Evolutionary conservation across 2,797 vertebrate species (phyloP), one percentile per base, ranked within the genome.

Genomic region (Linurgus olivaceus): DNA sequence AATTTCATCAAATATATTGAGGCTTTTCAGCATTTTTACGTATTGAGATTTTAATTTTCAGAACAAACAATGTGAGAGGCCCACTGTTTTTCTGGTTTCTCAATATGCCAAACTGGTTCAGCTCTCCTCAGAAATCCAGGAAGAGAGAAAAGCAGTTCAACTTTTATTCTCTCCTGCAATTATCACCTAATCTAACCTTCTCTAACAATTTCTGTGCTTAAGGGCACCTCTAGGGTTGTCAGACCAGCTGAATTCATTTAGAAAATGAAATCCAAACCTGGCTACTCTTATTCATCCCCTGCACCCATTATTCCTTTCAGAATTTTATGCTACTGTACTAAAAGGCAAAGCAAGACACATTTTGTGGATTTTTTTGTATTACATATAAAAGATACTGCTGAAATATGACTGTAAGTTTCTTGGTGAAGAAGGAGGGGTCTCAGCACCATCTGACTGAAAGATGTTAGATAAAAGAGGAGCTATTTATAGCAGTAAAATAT

Each of bases 401-500:
- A 92, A 90, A 94, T 79, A 74, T 17, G 52, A 65, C n/a, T 87
- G 37, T 48, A 82, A 71, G 65, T 80, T 52, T 72, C 75, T 71
- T 33, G 31, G 73, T 58, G 74, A 88, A 82, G 67, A 78, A 87
- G 81, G 44, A 72, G 67, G 29, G 28, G 77, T 68, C 65, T 74
- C 59, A 76, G 77, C 81, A 88, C 74, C 93, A 95, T 96, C 93
- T 97, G 95, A 96, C 65, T 74, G n/a, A 93, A 97, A 96, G 95
- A 96, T 95, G 93, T 92, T 82, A 91, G 92, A 97, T 97, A 76
- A 96, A 97, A 96, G 94, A 87, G 52, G 11, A 91, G n/a, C 91
- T 96, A 96, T 97, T 95, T 96, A 92, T 96, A 93, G 90, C 33
- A 95, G 23, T 50, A 87, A 93, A 95, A 83, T 87, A 88, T 92